These are phyloP conservation scores for Oscheius sp. DNA, from an alignment of 2,888 invertebrate species.

Conservation along the genomic window DNA sequence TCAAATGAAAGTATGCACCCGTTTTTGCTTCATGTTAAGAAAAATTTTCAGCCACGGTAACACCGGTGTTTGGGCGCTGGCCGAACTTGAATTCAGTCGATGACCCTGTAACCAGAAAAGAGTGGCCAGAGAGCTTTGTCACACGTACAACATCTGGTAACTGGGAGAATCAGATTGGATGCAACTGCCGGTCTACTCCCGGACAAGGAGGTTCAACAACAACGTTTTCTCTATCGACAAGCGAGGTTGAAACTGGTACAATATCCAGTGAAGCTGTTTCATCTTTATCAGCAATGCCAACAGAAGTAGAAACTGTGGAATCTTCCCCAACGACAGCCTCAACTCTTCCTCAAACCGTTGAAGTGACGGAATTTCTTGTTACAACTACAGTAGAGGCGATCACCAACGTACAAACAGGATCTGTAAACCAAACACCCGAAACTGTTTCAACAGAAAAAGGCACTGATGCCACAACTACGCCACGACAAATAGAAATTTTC, in stretches of 20 bases:
- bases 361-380: background rate
- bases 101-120: constrained; percentile 7
- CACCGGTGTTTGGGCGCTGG: constrained; percentile 23
- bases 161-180: constrained; percentile 20
- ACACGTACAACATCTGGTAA: background rate
- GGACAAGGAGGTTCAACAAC: background rate
- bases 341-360: background rate
- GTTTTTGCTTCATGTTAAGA: background rate
- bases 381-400: too few relatives aligned
- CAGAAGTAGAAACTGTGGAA: background rate
- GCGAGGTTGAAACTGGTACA: background rate
- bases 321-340: background rate
- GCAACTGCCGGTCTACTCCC: background rate
- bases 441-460: too few relatives aligned
- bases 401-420: too few relatives aligned
- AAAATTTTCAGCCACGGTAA: background rate
- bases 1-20: too few relatives aligned
- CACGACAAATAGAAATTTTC: background rate
- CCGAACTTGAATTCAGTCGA: constrained; percentile 10
- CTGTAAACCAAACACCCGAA: too few relatives aligned
- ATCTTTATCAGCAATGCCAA: background rate
- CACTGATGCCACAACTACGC: too few relatives aligned
- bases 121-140: constrained; percentile 10
- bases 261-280: background rate
- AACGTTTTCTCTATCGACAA: background rate